These are phyloP conservation scores for Orius insidiosus DNA, from an alignment of 1,140 invertebrate species.

Conservation along the genomic window DNA sequence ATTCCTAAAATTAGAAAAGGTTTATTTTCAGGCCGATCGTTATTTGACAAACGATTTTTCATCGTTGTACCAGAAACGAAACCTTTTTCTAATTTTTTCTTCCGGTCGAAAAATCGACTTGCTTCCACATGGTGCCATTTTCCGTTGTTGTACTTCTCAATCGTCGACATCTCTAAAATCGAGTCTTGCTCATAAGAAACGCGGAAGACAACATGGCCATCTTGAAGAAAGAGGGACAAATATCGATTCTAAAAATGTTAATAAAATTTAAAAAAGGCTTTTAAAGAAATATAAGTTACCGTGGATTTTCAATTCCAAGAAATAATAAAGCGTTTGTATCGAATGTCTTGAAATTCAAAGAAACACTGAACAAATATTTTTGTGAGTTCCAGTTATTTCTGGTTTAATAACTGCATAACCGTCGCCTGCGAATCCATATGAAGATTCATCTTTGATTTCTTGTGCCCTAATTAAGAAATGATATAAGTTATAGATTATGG, in stretches of 20 bases:
- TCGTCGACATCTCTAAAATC: conserved; percentile 44
- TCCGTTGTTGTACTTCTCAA: conserved; percentile 62
- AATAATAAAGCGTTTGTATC: conserved; percentile 80
- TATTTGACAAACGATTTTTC: not conserved
- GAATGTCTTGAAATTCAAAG: conserved; percentile 65
- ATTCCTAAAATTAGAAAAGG: conserved; percentile 23
- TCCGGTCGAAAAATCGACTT: conserved; percentile 24
- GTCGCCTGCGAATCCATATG: conserved; percentile 52
- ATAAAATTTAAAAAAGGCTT: conserved; percentile 9
- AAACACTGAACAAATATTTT: conserved; percentile 57
- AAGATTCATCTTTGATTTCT: conserved; percentile 30
- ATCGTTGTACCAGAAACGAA: conserved; percentile 7
- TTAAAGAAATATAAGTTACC: conserved; percentile 1
- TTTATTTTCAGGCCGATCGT: conserved; percentile 1
- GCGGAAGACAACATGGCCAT: conserved; percentile 56
- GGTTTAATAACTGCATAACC: conserved; percentile 56
- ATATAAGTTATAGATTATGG: not conserved
- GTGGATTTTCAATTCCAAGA: conserved; percentile 28
- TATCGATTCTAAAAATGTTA: conserved; percentile 50
- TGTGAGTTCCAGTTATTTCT: conserved; percentile 40
- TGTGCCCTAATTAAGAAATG: conserved; percentile 31
- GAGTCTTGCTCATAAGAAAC: conserved; percentile 49
- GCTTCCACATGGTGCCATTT: conserved; percentile 61
- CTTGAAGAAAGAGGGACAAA: conserved; percentile 53
- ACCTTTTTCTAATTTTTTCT: conserved; percentile 25